Evolutionary conservation across 2,888 invertebrate species (phyloP), one percentile per base, ranked within the genome.

Genomic region (Euzophera pinguis): DNA sequence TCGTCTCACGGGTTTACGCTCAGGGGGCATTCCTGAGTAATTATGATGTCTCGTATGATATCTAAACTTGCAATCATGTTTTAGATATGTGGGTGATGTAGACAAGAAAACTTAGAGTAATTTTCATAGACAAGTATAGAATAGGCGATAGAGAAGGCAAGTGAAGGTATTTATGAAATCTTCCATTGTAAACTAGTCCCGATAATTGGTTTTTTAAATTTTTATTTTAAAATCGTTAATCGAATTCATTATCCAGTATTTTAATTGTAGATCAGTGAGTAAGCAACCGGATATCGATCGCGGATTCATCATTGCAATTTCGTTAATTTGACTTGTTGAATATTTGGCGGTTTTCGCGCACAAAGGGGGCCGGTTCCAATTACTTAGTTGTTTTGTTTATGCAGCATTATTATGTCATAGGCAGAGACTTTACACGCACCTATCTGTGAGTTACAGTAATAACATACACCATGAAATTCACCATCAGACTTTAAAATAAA

Each of bases 1-100:
- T 32, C 12, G 17, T 52, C 45, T 45, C 38, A 37, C 34, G 32
- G 38, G 41, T 27, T 50, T 27, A 47, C 50, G 59, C 56, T 54
- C 49, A 17, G 38, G 56, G 60, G 58, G 62, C 61, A 61, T 62
- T 61, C 59, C 50, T 51, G 9, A 50, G 56, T 61, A 61, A 61
- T 62, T 59, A 59, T 54, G 53, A 51, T 53, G 55, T 59, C 50
- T 54, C 34, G 50, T 32, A 10, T 51, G 51, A 51, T 51, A 34
- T 35, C 27, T 50, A 42, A 50, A 50, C 50, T 43, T 51, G 51
- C 43, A 43, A 51, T 32, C 7, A 41, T 29, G 4, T 12, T 47
- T 49, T 51, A 8, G 43, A 51, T 43, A 12, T 35, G 16, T 10
- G 12, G 27, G 22, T 50, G 17, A 51, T 1, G 12, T 13, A 34